phyloP scores from a whole-genome alignment of 2,797 vertebrate genomes.

The Sebastes goodei region DNA sequence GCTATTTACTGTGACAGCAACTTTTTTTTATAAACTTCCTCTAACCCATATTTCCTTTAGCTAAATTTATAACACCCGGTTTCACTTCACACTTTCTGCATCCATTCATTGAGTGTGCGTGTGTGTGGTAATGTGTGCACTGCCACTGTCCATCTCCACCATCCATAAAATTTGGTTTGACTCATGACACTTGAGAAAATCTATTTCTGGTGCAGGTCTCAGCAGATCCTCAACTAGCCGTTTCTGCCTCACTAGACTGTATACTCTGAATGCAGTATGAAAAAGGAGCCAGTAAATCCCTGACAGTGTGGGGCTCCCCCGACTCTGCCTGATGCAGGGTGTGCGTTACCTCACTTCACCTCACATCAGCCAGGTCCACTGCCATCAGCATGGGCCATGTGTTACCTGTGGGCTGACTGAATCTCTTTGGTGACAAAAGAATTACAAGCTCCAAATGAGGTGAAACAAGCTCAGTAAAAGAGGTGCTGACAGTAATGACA shows the following conservation, averaged over 20 bases:
- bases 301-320: slow-evolving; percentile 70
- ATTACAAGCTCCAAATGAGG: slow-evolving; percentile 4
- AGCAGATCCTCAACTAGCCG: not conserved
- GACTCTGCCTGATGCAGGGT: not conserved
- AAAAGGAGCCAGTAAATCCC: not conserved
- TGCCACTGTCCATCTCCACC: not conserved
- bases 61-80: not conserved
- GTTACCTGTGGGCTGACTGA: slow-evolving; percentile 77
- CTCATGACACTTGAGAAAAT: not conserved
- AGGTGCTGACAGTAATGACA: slow-evolving; percentile 3
- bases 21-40: not conserved
- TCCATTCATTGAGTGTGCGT: not conserved
- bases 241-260: not conserved
- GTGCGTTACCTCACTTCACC: slow-evolving; percentile 46
- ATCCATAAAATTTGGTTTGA: not conserved
- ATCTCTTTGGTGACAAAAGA: not conserved
- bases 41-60: not conserved
- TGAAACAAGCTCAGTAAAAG: slow-evolving; percentile 35
- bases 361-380: slow-evolving; percentile 77
- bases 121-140: not conserved
- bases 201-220: slow-evolving; percentile 5
- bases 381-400: slow-evolving; percentile 82
- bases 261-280: not conserved
- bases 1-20: not conserved
- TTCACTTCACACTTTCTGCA: slow-evolving; percentile 1